Conservation (phyloP, 2,113 vertebrate genomes). For the Centrocercus urophasianus region DNA sequence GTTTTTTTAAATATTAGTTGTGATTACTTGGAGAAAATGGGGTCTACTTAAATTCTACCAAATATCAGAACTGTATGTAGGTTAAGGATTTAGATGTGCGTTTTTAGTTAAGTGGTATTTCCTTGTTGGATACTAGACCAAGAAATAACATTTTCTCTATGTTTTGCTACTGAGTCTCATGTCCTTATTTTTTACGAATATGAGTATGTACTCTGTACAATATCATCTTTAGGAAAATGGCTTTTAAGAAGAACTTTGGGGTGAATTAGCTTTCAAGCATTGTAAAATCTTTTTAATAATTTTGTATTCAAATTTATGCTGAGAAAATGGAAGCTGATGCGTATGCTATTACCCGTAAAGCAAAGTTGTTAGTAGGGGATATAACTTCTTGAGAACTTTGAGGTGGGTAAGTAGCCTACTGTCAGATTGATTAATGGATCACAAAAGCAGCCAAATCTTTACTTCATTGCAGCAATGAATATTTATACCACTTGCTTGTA, state of each 20-base stretch:
- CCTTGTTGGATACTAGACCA: neutral
- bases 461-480: neutral
- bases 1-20: neutral
- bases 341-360: neutral
- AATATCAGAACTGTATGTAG: neutral
- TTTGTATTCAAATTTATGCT: neutral
- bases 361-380: neutral
- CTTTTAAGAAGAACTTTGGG: neutral
- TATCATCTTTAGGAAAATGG: neutral
- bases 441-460: neutral
- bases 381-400: neutral
- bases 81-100: neutral
- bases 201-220: neutral
- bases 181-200: neutral
- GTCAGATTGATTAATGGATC: neutral
- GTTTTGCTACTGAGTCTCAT: neutral
- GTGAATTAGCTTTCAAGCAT: neutral
- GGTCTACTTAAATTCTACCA: neutral
- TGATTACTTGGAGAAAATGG: neutral
- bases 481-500: neutral
- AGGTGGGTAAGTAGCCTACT: neutral
- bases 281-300: neutral
- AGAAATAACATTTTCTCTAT: neutral
- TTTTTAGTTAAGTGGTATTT: neutral
- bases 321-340: neutral